Evolutionary conservation across 2,797 vertebrate species (phyloP), one percentile per base, ranked within the genome.

Genomic region (Pipistrellus pipistrellus): DNA sequence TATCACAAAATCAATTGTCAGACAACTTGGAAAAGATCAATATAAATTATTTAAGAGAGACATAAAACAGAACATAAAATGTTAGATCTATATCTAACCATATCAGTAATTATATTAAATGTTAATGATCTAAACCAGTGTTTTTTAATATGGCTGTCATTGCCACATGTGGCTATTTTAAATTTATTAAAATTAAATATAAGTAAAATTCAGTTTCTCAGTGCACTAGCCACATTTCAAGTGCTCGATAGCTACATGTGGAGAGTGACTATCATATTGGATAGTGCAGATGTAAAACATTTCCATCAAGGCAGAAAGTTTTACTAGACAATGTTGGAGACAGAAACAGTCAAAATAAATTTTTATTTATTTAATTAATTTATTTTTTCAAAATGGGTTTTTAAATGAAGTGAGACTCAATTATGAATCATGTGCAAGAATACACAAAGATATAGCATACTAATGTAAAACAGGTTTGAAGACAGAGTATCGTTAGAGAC

Each of bases 301-400:
- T 85, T 92, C 23, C 27, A 77, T 62, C 13, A 75, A 84, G 25
- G 14, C 11, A 76, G 83, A 81, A 90, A 90, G 32, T 90, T 78
- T 77, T 92, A 41, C 21, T n/a, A 66, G 38, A 83, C 12, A 44
- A 8, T 71, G 10, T 23, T 69, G 44, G 71, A 86, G 83, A 78
- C 17, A 75, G n/a, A 68, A n/a, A 91, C 62, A 17, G 17, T 91
- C 55, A 88, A 91, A 59, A 59, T 59, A 10, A 4, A 59, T 23
- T 23, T 23, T 57, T 25, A 23, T 57, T 57, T 10, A 23, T 44
- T 44, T 44, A 44, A 57, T 57, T 57, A 25, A 57, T 25, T 57
- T 57, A 25, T 57, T 25, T 57, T 57, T 57, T 25, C 55, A 59
- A 59, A 59, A 59, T 59, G 55, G 23, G 23, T 82, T 25, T 14